Conservation (phyloP, 2,113 vertebrate genomes). For the Noturus placidus region DNA sequence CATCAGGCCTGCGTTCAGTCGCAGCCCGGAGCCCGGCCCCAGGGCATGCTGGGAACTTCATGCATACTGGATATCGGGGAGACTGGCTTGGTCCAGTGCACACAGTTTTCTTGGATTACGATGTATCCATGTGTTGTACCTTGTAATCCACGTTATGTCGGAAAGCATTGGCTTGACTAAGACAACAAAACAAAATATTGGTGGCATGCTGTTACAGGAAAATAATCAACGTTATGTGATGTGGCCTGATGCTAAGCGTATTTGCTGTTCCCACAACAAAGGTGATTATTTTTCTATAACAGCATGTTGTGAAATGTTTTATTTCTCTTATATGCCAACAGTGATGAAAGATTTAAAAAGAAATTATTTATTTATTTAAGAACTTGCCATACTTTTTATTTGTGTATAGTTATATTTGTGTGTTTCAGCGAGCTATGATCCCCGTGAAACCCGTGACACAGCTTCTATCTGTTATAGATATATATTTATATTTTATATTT, state of each 20-base stretch:
- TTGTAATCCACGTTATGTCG: background rate
- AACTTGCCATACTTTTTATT: background rate
- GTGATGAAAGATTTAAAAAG: background rate
- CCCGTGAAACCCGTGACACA: background rate
- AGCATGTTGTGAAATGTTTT: background rate
- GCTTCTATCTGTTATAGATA: background rate
- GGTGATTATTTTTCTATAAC: background rate
- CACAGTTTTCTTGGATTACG: background rate
- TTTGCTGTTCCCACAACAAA: background rate
- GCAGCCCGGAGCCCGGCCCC: constrained; percentile 44
- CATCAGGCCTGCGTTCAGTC: constrained; percentile 43
- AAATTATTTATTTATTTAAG: background rate
- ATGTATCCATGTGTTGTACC: background rate
- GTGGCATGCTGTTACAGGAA: background rate
- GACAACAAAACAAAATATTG: background rate
- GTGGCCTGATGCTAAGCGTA: background rate
- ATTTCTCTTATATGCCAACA: background rate
- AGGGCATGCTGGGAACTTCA: constrained; percentile 45
- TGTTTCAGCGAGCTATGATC: background rate
- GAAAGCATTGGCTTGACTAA: background rate
- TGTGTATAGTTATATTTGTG: background rate
- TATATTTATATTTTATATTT: background rate
- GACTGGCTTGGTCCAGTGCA: background rate
- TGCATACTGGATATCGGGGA: constrained; percentile 34
- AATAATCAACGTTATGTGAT: background rate